These are phyloP conservation scores for Lepisosteus oculatus DNA, from an alignment of 2,113 vertebrate genomes.

Conservation along the genomic window DNA sequence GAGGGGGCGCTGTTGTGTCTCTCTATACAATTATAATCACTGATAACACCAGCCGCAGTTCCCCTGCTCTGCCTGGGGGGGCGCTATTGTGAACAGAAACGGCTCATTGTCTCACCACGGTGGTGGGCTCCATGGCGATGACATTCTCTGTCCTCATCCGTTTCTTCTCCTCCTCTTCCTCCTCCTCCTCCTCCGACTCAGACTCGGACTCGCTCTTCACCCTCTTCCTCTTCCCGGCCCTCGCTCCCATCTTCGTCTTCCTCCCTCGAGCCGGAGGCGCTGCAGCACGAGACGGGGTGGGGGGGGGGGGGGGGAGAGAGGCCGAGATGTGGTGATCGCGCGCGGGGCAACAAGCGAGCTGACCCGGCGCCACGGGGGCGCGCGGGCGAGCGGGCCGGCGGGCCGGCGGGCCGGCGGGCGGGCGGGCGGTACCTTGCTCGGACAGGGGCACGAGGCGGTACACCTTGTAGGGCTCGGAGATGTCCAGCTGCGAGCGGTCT, in stretches of 20 bases:
- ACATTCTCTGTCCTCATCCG: slow-evolving; percentile 35
- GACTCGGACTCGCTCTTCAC: slow-evolving; percentile 38
- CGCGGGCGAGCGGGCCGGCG: background rate
- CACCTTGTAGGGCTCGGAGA: slow-evolving; percentile 84
- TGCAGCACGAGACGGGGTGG: slow-evolving; percentile 31
- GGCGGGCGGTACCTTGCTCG: slow-evolving; percentile 56
- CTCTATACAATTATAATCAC: too few species aligned
- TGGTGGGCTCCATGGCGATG: slow-evolving; percentile 22
- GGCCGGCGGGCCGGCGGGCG: background rate
- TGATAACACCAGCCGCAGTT: too few species aligned
- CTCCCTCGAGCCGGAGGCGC: background rate
- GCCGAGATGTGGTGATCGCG: background rate
- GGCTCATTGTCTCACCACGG: slow-evolving; percentile 32
- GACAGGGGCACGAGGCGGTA: slow-evolving; percentile 70
- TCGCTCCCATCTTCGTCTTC: slow-evolving; percentile 27
- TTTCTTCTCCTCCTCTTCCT: slow-evolving; percentile 17
- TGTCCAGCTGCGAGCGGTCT: slow-evolving; percentile 70
- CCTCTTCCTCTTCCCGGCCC: slow-evolving; percentile 20
- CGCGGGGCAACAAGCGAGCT: too few species aligned
- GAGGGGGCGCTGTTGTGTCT: too few species aligned
- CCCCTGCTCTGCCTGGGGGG: too few species aligned
- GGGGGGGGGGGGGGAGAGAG: background rate
- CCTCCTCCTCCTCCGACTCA: slow-evolving; percentile 19
- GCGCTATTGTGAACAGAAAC: too few species aligned
- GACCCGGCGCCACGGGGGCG: background rate